These are phyloP conservation scores for Metaphire vulgaris DNA, from an alignment of 1,140 invertebrate genomes.

Conservation along the genomic window DNA sequence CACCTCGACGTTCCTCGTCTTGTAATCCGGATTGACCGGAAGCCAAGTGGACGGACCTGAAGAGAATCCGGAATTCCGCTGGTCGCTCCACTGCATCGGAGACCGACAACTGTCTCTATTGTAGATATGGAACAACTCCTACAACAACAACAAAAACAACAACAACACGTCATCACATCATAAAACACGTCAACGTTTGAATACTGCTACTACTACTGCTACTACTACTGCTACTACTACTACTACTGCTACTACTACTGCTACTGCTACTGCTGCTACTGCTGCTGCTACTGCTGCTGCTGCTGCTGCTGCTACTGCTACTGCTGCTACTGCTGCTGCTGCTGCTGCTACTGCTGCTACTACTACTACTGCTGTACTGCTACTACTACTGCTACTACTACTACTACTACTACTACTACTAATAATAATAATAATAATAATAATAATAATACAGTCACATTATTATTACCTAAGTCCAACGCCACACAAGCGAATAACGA, in stretches of 20 bases:
- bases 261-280: too few relatives aligned
- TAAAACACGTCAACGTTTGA: not conserved
- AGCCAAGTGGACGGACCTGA: conserved; percentile 61
- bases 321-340: too few relatives aligned
- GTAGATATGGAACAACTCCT: not conserved
- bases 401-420: too few relatives aligned
- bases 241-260: not conserved
- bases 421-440: too few relatives aligned
- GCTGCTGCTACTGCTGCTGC: too few relatives aligned
- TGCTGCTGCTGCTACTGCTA: too few relatives aligned
- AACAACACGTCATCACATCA: not conserved
- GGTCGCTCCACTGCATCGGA: conserved; percentile 51
- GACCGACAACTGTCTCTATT: conserved; percentile 38
- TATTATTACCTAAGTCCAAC: too few relatives aligned
- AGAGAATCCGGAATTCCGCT: conserved; percentile 53
- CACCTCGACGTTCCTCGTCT: conserved; percentile 38
- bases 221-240: not conserved
- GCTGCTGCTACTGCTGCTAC: too few relatives aligned
- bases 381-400: too few relatives aligned
- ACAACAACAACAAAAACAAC: not conserved
- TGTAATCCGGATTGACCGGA: conserved; percentile 58
- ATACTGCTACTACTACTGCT: not conserved
- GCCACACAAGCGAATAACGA: not conserved
- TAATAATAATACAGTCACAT: too few relatives aligned
- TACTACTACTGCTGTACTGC: too few relatives aligned